These are phyloP conservation scores for Miichthys miiuy DNA, from an alignment of 2,797 vertebrate species.

Conservation along the genomic window DNA sequence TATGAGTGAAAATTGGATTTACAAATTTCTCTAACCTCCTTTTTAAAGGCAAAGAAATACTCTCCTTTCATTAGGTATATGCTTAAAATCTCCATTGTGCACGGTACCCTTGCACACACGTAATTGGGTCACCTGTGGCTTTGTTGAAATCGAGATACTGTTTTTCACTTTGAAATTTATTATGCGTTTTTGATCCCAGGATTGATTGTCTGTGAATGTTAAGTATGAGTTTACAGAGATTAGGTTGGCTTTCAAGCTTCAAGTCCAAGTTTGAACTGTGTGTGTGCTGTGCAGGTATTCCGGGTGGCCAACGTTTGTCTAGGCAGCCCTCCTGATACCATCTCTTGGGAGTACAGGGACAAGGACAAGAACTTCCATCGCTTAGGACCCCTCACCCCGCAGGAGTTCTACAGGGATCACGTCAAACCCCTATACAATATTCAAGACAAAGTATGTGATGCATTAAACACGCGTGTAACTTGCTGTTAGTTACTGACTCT, in stretches of 20 bases:
- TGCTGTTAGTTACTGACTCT: neutral
- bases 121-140: neutral
- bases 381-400: slow-evolving; percentile 91
- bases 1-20: slow-evolving; percentile 8
- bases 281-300: slow-evolving; percentile 88
- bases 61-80: neutral
- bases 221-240: neutral
- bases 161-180: neutral
- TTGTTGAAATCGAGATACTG: neutral
- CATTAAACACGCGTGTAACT: neutral
- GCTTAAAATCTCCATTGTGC: neutral
- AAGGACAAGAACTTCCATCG: slow-evolving; percentile 98
- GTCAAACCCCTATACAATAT: slow-evolving; percentile 96
- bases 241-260: neutral
- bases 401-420: slow-evolving; percentile 94
- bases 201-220: neutral
- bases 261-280: neutral
- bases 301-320: slow-evolving; percentile 95
- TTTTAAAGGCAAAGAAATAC: neutral
- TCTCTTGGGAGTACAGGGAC: slow-evolving; percentile 97
- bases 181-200: neutral
- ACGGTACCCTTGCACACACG: neutral
- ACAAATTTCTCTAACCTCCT: neutral
- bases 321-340: slow-evolving; percentile 94
- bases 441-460: slow-evolving; percentile 91